Conservation (phyloP, 2,797 vertebrate genomes). For the Falco cherrug region DNA sequence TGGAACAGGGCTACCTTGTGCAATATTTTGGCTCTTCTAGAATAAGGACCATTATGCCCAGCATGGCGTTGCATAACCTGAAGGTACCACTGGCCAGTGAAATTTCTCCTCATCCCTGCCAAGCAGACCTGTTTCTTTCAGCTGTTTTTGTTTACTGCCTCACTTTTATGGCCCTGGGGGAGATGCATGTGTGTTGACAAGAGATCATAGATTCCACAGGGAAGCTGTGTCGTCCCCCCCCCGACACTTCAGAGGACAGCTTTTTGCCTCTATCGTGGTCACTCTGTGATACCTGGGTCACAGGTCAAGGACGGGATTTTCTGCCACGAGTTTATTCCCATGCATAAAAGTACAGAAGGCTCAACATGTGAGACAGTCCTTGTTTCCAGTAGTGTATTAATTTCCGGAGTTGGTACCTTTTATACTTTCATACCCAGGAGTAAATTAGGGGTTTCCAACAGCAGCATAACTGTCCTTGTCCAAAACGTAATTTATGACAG, state of each 20-base stretch:
- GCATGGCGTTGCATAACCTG: neutral
- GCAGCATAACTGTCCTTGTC: neutral
- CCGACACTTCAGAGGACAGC: rapidly evolving
- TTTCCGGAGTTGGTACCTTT: neutral
- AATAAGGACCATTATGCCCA: conserved; percentile 31
- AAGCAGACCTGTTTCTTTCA: conserved; percentile 5
- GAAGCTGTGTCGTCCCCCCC: neutral
- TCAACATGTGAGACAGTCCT: neutral
- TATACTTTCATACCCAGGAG: neutral
- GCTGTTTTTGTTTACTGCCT: conserved; percentile 34
- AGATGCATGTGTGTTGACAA: neutral
- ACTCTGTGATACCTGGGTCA: neutral
- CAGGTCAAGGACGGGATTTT: neutral
- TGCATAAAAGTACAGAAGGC: neutral
- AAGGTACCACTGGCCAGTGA: neutral
- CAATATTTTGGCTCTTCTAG: conserved; percentile 42
- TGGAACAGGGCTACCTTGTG: conserved; percentile 49
- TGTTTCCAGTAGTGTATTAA: neutral
- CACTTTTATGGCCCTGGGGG: neutral
- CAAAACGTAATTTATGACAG: neutral
- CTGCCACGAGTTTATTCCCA: neutral
- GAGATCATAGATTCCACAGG: neutral
- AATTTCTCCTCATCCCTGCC: neutral
- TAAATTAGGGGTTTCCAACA: neutral
- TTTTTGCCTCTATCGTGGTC: neutral